These are phyloP conservation scores for Scaptomyza tumidula DNA, from an alignment of 2,888 invertebrate genomes.

Conservation along the genomic window DNA sequence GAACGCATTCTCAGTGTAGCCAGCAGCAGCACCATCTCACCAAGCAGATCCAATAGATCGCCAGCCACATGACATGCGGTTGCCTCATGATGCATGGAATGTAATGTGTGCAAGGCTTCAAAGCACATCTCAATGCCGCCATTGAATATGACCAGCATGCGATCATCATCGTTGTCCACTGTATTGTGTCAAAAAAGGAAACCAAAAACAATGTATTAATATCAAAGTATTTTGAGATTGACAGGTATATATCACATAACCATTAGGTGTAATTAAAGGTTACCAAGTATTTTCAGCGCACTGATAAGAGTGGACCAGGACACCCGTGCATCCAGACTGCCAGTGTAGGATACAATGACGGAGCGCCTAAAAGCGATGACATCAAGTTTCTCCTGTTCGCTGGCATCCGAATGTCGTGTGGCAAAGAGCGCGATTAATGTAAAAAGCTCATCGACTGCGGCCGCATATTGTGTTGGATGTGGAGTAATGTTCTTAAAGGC, in stretches of 20 bases:
- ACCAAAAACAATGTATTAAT: neutral
- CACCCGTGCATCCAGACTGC: constrained; percentile 94
- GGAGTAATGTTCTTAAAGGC: constrained; percentile 98
- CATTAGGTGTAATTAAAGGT: neutral
- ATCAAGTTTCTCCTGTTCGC: constrained; percentile 91
- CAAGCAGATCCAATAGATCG: constrained; percentile 93
- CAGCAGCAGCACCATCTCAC: constrained; percentile 90
- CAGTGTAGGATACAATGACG: constrained; percentile 94
- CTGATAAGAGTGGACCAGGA: constrained; percentile 97
- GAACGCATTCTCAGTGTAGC: constrained; percentile 87
- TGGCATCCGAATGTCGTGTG: constrained; percentile 91
- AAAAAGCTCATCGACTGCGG: constrained; percentile 96
- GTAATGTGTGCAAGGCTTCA: constrained; percentile 94
- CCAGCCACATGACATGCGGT: constrained; percentile 94
- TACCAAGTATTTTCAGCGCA: constrained; percentile 91
- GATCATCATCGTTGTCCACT: constrained; percentile 95
- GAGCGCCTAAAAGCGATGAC: constrained; percentile 93
- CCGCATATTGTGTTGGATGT: constrained; percentile 96
- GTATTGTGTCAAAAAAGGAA: constrained; percentile 4
- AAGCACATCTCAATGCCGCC: constrained; percentile 90
- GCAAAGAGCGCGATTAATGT: constrained; percentile 95
- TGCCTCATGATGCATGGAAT: constrained; percentile 97
- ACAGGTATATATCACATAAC: neutral
- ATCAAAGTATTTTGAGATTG: neutral
- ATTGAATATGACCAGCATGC: constrained; percentile 94